Conservation (phyloP, 64 coral and sea anemone genomes). For the Actinia tenebrosa region DNA sequence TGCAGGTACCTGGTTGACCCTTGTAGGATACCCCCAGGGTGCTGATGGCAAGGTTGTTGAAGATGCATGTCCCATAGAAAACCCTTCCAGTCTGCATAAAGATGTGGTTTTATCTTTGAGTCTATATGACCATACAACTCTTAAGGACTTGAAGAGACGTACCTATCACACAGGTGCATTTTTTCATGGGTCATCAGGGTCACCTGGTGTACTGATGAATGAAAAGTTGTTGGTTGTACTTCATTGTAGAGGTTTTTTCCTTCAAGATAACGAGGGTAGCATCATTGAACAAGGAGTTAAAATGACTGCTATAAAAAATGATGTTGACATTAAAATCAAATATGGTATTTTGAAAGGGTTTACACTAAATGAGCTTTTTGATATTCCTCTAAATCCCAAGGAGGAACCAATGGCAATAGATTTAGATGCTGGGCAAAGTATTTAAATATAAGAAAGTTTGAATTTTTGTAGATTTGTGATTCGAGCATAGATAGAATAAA, state of each 20-base stretch:
- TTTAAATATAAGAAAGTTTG: too few relatives aligned
- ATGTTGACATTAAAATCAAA: neutral
- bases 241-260: neutral
- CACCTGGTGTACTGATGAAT: neutral
- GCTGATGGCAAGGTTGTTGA: neutral
- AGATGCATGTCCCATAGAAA: neutral
- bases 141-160: neutral
- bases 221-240: neutral
- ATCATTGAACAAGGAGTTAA: neutral
- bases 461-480: too few relatives aligned
- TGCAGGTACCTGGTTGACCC: neutral
- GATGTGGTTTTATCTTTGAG: neutral
- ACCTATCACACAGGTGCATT: neutral
- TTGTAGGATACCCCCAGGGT: neutral
- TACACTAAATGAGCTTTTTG: neutral
- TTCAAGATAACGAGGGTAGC: neutral
- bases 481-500: too few relatives aligned
- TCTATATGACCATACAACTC: neutral
- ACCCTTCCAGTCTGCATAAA: neutral
- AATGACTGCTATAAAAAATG: neutral
- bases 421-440: neutral
- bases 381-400: neutral
- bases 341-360: neutral
- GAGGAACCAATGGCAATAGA: neutral
- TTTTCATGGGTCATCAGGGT: neutral